Base-by-base conservation (phyloP, 2,113 vertebrate species). In the Zeus faber region DNA sequence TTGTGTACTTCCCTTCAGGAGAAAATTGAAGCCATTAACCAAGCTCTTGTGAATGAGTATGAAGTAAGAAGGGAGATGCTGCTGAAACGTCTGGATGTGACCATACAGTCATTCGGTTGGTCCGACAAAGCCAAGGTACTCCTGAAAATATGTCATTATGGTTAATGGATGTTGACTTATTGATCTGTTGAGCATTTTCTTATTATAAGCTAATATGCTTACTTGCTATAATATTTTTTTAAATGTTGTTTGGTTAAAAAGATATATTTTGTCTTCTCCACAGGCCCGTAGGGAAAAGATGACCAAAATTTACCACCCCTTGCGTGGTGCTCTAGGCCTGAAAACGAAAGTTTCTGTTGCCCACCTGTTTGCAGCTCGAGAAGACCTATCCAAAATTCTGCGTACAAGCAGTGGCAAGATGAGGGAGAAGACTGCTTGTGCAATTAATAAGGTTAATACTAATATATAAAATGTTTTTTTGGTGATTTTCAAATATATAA, bases 71-170 rank as follows among this genome's bases (percentile, higher is more conserved):
- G 95, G 66, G 97, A 99, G 75, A 93, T 98, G 88, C 85, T 99
- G 81, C 72, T 99, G 72, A 99, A 99, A 67, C 94, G 97, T 72
- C 90, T 99, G 47, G 97, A 99, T 69, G 96, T 99, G 67, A 99
- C 97, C 0, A 91, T 99, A 48, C 97, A 99, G 82, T 99, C 97
- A 8, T 99, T 99, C 8, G 95, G 96, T 62, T 99, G 97, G 97
- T 99, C 97, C 22, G 94, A 95, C 10, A 88, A 83, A 92, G 97
- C 97, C 43, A 99, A 98, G 95, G 97, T 99, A 90, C 18, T 22
- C 40, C 8, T 44, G 14, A 2, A 9, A 26, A 33, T 6, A 51
- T 40, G 27, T 29, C 5, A n/a, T 37, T 9, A 14, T 2, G 33
- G 5, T n/a, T 2, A n/a, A 37, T 14, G 33, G 11, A 37, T n/a